Conservation (phyloP, 2,888 invertebrate species). For the Rhodophaea formosa region DNA sequence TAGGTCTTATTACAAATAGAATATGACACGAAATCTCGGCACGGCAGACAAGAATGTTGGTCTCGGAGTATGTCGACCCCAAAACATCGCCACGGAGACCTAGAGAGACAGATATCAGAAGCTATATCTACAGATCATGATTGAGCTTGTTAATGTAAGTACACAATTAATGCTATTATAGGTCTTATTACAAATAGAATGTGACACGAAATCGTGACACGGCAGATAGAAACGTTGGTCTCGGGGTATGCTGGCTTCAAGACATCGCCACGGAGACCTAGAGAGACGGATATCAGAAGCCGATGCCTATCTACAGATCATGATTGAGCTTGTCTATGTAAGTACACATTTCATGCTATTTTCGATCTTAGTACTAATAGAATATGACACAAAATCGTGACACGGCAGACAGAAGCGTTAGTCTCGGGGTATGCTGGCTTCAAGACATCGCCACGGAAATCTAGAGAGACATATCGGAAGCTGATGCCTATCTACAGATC, state of each 20-base stretch:
- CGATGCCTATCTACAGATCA: conserved; percentile 96
- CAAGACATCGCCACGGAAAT: conserved; percentile 76
- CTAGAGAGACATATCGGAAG: conserved; percentile 95
- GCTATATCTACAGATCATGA: conserved; percentile 98
- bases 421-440: conserved; percentile 67
- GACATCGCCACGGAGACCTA: conserved; percentile 82
- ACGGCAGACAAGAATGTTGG: conserved; percentile 81
- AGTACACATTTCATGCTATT: conserved; percentile 49
- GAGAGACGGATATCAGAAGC: conserved; percentile 96
- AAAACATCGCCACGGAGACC: conserved; percentile 79
- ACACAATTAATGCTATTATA: conserved; percentile 40
- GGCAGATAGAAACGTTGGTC: conserved; percentile 76
- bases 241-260: conserved; percentile 61
- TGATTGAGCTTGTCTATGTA: conserved; percentile 95
- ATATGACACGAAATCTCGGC: conserved; percentile 93
- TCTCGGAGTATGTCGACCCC: conserved; percentile 66
- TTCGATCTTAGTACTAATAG: too few relatives aligned
- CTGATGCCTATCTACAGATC: conserved; percentile 97
- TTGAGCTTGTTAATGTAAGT: conserved; percentile 91
- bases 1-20: too few relatives aligned
- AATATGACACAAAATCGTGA: conserved; percentile 91
- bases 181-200: too few relatives aligned
- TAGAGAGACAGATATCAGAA: conserved; percentile 95
- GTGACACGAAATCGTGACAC: conserved; percentile 95
- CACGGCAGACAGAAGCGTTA: conserved; percentile 83